Evolutionary conservation across 2,797 vertebrate species (phyloP).

Genomic region (Protosalanx chinensis): DNA sequence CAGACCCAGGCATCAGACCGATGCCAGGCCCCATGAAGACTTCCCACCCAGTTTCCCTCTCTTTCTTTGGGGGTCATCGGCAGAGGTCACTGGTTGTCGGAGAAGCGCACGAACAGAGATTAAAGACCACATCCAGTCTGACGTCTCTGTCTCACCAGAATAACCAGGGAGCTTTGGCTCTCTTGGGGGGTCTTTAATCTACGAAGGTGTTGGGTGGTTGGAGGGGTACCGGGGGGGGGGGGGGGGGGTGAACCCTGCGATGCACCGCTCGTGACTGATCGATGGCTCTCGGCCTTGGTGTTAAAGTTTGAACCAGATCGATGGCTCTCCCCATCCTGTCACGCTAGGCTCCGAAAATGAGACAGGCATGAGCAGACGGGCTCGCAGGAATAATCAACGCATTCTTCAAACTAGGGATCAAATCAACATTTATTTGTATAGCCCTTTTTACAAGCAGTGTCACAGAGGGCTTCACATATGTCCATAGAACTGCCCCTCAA

Average conservation of each 20-base stretch:
- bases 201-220: not conserved
- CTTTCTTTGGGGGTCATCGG: not conserved
- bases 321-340: not conserved
- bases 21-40: not conserved
- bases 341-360: not conserved
- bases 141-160: not conserved
- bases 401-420: no score
- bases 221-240: constrained; percentile 6
- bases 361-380: no score
- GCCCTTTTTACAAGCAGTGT: no score
- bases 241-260: constrained; percentile 1
- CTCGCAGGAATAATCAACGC: no score
- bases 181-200: not conserved
- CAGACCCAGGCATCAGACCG: not conserved
- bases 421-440: no score
- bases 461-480: no score
- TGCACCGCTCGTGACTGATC: not conserved
- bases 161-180: not conserved
- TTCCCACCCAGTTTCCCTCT: not conserved
- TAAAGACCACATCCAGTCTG: not conserved
- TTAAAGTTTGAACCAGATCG: not conserved
- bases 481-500: no score
- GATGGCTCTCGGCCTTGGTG: not conserved
- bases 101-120: not conserved
- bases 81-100: not conserved